phyloP scores from a whole-genome alignment of 2,113 vertebrate species.

The Aramus guarauna region DNA sequence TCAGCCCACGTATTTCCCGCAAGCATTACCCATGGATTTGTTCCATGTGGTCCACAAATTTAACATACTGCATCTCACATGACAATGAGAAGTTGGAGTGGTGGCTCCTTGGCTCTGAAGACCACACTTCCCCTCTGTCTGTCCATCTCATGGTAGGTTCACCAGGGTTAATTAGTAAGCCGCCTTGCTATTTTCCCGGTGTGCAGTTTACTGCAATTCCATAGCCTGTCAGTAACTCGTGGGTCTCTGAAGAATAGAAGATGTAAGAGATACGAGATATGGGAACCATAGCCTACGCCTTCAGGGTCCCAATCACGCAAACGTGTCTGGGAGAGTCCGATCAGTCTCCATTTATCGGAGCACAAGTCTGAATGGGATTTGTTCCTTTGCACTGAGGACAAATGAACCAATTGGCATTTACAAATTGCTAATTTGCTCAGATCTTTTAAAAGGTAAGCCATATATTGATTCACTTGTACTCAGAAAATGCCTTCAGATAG shows the following conservation, averaged over 20 bases:
- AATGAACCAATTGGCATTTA: background rate
- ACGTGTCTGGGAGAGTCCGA: fast-evolving
- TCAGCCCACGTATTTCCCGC: background rate
- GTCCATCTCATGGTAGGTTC: background rate
- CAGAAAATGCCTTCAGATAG: background rate
- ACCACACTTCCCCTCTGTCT: background rate
- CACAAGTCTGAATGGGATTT: background rate
- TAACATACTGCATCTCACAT: background rate
- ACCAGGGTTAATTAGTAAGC: background rate
- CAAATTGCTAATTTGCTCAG: background rate
- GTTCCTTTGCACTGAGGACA: background rate
- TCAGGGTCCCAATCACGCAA: background rate
- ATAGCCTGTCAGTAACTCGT: background rate
- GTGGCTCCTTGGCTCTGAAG: background rate
- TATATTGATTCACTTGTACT: background rate
- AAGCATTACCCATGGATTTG: background rate
- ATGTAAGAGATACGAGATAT: background rate
- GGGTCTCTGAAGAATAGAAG: background rate
- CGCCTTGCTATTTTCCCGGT: background rate
- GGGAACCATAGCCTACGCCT: background rate
- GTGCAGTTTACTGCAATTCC: background rate
- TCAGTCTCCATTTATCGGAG: background rate
- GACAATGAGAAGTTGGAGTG: background rate
- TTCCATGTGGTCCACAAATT: background rate
- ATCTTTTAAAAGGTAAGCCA: background rate